These are phyloP conservation scores for Ariopsis seemanni DNA, from an alignment of 2,113 vertebrate species.

Conservation along the genomic window DNA sequence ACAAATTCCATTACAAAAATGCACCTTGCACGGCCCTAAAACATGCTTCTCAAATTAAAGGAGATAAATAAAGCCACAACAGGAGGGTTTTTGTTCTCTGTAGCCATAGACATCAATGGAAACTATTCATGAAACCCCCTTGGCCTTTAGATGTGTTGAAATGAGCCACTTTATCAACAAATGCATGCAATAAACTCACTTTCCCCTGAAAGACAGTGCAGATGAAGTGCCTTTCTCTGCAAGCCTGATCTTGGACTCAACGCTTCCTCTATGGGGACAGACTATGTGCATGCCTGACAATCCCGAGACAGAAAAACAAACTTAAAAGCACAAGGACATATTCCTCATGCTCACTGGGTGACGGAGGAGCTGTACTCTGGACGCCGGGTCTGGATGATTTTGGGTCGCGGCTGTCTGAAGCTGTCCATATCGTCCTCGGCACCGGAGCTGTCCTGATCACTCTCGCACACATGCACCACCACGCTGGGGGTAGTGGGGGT, in stretches of 20 bases:
- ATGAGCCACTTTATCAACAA: slow-evolving; percentile 46
- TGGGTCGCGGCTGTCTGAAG: slow-evolving; percentile 76
- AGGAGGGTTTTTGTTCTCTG: slow-evolving; percentile 38
- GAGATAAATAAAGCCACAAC: slow-evolving; percentile 45
- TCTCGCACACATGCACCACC: slow-evolving; percentile 93
- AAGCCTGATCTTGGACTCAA: slow-evolving; percentile 31
- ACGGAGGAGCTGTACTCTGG: slow-evolving; percentile 81
- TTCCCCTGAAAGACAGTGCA: slow-evolving; percentile 44
- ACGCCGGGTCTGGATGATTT: slow-evolving; percentile 89
- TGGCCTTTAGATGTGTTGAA: slow-evolving; percentile 35
- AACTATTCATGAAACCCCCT: slow-evolving; percentile 29
- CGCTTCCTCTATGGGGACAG: slow-evolving; percentile 35
- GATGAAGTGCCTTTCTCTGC: slow-evolving; percentile 28
- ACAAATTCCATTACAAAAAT: slow-evolving; percentile 35
- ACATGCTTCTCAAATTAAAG: slow-evolving; percentile 50
- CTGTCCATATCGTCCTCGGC: slow-evolving; percentile 72
- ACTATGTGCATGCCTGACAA: slow-evolving; percentile 36
- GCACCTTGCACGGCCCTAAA: slow-evolving; percentile 36
- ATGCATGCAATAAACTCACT: slow-evolving; percentile 49
- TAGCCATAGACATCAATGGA: slow-evolving; percentile 42
- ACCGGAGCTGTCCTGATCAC: slow-evolving; percentile 75
- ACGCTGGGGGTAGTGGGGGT: slow-evolving; percentile 95
- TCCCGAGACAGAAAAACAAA: slow-evolving; percentile 42
- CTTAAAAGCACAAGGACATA: slow-evolving; percentile 21
- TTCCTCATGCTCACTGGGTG: slow-evolving; percentile 74